A percentile compares a stretch with the other conserved stretches of the same genome.
Evolutionary conservation across 2,797 vertebrate species (phyloP).

Genomic region (Siniperca undulata): DNA sequence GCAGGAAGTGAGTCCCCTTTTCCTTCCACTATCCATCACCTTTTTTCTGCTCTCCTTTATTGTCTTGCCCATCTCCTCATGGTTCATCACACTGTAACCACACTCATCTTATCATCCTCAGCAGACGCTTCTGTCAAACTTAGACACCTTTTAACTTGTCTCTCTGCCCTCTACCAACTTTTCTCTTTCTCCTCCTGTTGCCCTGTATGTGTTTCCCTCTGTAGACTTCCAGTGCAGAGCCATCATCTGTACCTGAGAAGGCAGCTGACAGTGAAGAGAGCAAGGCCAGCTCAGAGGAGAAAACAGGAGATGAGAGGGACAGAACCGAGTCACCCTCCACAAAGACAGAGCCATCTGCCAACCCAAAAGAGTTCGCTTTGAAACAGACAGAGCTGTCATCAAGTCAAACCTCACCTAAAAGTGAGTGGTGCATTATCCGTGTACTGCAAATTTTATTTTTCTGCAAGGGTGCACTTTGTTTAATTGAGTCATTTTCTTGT

Average conservation of each 20-base stretch:
- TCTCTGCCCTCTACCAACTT: slow-evolving; percentile 45
- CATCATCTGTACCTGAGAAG: slow-evolving; percentile 75
- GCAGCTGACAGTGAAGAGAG: slow-evolving; percentile 77
- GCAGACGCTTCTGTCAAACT: slow-evolving; percentile 51
- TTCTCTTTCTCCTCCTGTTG: slow-evolving; percentile 9
- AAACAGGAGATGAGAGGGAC: slow-evolving; percentile 83
- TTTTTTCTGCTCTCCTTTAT: slow-evolving; percentile 13
- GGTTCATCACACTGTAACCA: slow-evolving; percentile 39
- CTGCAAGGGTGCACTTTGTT: slow-evolving; percentile 20
- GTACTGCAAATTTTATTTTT: slow-evolving; percentile 2
- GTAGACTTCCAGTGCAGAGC: slow-evolving; percentile 64
- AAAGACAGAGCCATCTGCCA: slow-evolving; percentile 71
- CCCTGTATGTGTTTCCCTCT: slow-evolving; percentile 21
- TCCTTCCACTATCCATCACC: slow-evolving; percentile 18
- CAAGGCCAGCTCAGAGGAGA: slow-evolving; percentile 79
- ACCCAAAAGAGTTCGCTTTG: slow-evolving; percentile 69
- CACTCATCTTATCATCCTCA: slow-evolving; percentile 7
- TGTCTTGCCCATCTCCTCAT: slow-evolving; percentile 30
- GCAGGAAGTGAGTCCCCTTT: slow-evolving; percentile 84
- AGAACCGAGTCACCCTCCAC: slow-evolving; percentile 75
- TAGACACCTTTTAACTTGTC: slow-evolving; percentile 48
- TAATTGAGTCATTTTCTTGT: slow-evolving; percentile 31
- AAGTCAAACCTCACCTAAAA: slow-evolving; percentile 79
- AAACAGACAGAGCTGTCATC: slow-evolving; percentile 77
- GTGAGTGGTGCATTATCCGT: slow-evolving; percentile 69